Evolutionary conservation across 2,888 invertebrate species (phyloP), one percentile per base, ranked within the genome.

Genomic region (Phlogophora meticulosa): DNA sequence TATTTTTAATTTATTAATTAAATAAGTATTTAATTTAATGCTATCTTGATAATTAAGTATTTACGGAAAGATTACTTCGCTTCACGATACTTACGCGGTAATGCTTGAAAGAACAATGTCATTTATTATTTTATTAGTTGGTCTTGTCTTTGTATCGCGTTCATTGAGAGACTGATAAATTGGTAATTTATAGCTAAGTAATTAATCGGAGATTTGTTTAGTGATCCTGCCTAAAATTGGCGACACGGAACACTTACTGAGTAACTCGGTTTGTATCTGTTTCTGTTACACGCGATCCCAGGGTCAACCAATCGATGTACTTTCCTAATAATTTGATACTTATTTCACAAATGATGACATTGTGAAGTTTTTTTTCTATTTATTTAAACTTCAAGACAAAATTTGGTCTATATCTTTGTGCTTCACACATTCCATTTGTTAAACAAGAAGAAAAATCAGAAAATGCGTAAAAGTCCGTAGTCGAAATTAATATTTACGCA

Each of bases 21-120:
- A 38, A 28, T 56, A 4, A 4, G 13, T 67, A 59, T n/a, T 48
- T 72, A 48, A 66, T 58, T 70, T 24, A 36, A 72, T 42, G 62
- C 20, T 43, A 61, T 49, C 42, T 67, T 49, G 42, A 10, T 71
- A 36, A 32, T 48, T 48, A 46, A 66, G 15, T 61, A 42, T 49
- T 61, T 72, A 49, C 28, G 13, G 17, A 51, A 61, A 17, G 34
- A 28, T 60, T 48, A 46, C 10, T 48, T 13, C 45, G 24, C 34
- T 61, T 36, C 46, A 42, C 34, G 28, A n/a, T 61, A 42, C 24
- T 45, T 55, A 64, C n/a, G 15, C 61, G 28, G 34, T 17, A 38
- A 49, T n/a, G 28, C 63, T 51, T 43, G 42, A 62, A 24, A 38
- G 15, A n/a, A 36, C 72, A 32, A 10, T 38, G 15, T 22, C 1